These are phyloP conservation scores for Microctonus brassicae DNA, from an alignment of 2,888 invertebrate genomes.

Conservation along the genomic window DNA sequence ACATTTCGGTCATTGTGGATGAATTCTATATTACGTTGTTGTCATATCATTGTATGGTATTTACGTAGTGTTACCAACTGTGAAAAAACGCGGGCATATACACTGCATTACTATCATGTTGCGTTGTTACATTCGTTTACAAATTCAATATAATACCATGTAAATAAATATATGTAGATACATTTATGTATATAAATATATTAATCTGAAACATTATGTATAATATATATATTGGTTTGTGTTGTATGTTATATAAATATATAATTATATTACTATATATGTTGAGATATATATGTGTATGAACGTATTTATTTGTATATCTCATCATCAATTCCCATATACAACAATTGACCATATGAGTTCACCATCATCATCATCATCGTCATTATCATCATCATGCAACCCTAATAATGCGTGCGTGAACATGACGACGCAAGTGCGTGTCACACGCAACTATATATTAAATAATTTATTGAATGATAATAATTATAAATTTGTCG, in stretches of 20 bases:
- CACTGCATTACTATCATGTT: background rate
- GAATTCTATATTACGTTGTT: background rate
- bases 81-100: background rate
- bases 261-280: no score
- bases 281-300: no score
- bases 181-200: background rate
- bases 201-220: no score
- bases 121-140: background rate
- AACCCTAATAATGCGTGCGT: constrained; percentile 66
- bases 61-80: background rate
- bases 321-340: background rate
- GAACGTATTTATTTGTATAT: no score
- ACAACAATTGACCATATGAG: background rate
- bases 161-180: background rate
- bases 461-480: no score
- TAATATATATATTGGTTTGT: no score
- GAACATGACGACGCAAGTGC: constrained; percentile 61
- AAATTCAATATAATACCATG: background rate
- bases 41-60: no score
- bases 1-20: constrained; percentile 51
- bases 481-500: no score
- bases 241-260: no score
- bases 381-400: constrained; percentile 52
- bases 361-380: no score
- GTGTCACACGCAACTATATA: constrained; percentile 53